Percentiles rank a stretch among this genome's conserved stretches.
Conservation (phyloP, 2,888 invertebrate genomes). For the Platerodrilus igneus region DNA sequence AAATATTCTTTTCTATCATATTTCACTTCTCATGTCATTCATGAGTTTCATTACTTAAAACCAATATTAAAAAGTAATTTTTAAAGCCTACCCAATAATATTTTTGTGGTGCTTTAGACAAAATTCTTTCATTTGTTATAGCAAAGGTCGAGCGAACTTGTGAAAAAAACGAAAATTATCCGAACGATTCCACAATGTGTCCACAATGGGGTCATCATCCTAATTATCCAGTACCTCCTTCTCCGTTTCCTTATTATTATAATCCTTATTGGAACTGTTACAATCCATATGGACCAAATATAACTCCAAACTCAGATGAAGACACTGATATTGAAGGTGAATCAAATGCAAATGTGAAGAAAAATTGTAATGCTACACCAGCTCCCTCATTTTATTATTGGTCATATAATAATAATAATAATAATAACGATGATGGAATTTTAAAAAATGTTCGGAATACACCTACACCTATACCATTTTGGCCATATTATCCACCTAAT, state of each 20-base stretch:
- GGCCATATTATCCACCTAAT: conserved; percentile 36
- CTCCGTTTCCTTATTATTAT: conserved; percentile 31
- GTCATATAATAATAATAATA: no score
- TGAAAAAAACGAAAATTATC: conserved; percentile 39
- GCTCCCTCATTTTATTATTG: no score
- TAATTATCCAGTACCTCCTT: conserved; percentile 26
- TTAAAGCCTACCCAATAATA: conserved; percentile 33
- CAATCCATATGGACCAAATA: no score
- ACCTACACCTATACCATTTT: conserved; percentile 35
- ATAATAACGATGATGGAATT: no score
- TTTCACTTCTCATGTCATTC: conserved; percentile 15
- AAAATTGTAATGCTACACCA: no score
- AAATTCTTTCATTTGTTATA: conserved; percentile 41
- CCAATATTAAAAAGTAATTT: conserved; percentile 18
- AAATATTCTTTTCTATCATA: conserved; percentile 10
- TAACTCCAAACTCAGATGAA: no score
- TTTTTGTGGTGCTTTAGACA: conserved; percentile 14
- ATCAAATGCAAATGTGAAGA: no score
- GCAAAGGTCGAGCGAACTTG: conserved; percentile 44
- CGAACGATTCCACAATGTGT: conserved; percentile 36
- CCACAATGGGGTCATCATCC: conserved; percentile 25
- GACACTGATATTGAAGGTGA: no score
- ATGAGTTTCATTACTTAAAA: conserved; percentile 15
- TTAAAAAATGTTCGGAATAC: conserved; percentile 17
- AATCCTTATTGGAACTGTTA: conserved; percentile 39